Evolutionary conservation across 2,113 vertebrate genomes (phyloP), one percentile per base, ranked within the genome.

Genomic region (Pelusios castaneus): DNA sequence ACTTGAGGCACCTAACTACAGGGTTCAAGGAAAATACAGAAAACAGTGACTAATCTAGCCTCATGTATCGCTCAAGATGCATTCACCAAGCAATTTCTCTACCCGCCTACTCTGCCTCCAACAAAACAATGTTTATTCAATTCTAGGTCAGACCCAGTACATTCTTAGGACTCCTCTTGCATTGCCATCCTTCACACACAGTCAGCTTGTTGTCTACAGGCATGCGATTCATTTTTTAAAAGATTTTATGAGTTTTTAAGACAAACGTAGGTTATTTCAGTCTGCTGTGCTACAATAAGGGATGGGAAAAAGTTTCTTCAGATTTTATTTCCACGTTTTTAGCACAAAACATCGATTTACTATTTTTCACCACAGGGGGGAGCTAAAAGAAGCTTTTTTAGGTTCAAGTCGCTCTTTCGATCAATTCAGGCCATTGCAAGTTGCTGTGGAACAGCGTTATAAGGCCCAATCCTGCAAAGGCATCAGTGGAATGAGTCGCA

Each of bases 281-380:
- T 43, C 73, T 25, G 12, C 6, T 45, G 7, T 45, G 24, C 73
- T 16, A 45, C 12, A 45, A 27, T 12, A 45, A 25, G 25, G 41
- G 12, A 4, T 3, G 41, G 24, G 70, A 6, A 75, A 52, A 34
- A 70, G 73, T 45, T 45, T 45, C 41, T 45, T 45, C 13, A 16
- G 43, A 29, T 43, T 27, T 43, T 27, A 41, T 24, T 76, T 31
- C 8, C 41, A 34, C 43, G 47, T 76, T 63, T 51, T 78, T 43
- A 51, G 76, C 77, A 82, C 31, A 91, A 51, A 86, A 38, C 29
- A 27, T 31, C 38, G 34, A 27, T 54, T 54, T n/a, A 54, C 87
- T 80, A 54, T 87, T 90, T 56, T 95, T 82, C 58, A 90, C 82
- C 95, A 94, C 56, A 79, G 91, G 84, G 27, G 89, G 82, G 93